A percentile compares a stretch with the other conserved stretches of the same genome.
phyloP scores from a whole-genome alignment of 1,140 invertebrate genomes.

The Chrysomallon squamiferum region DNA sequence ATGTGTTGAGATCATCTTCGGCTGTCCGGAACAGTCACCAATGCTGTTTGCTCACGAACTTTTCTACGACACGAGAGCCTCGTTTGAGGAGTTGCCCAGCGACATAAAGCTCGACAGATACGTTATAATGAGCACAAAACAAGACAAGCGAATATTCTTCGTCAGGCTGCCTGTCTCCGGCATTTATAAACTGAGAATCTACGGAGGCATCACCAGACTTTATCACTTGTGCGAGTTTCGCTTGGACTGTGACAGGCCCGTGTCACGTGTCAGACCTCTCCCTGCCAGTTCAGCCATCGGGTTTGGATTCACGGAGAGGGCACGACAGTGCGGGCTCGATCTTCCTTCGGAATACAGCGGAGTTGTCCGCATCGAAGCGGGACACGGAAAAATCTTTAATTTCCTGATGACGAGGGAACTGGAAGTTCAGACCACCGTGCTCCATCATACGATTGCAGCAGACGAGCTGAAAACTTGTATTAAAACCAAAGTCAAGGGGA shows the following conservation, averaged over 20 bases:
- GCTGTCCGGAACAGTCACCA: background rate
- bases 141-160: background rate
- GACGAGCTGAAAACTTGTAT: background rate
- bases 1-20: background rate
- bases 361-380: background rate
- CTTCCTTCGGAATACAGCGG: background rate
- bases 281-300: background rate
- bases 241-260: background rate
- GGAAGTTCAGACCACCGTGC: background rate
- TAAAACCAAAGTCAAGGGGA: background rate
- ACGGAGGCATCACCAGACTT: background rate
- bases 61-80: background rate
- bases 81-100: background rate
- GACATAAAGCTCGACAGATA: background rate
- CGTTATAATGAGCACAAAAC: background rate
- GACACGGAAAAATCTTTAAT: conserved; percentile 2
- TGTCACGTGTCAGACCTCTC: background rate
- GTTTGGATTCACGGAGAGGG: background rate
- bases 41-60: conserved; percentile 1
- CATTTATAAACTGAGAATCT: background rate
- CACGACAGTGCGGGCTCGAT: background rate
- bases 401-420: background rate
- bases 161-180: background rate
- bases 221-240: background rate
- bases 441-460: background rate